These are phyloP conservation scores for Auanema sp. DNA, from an alignment of 2,888 invertebrate genomes.

Conservation along the genomic window DNA sequence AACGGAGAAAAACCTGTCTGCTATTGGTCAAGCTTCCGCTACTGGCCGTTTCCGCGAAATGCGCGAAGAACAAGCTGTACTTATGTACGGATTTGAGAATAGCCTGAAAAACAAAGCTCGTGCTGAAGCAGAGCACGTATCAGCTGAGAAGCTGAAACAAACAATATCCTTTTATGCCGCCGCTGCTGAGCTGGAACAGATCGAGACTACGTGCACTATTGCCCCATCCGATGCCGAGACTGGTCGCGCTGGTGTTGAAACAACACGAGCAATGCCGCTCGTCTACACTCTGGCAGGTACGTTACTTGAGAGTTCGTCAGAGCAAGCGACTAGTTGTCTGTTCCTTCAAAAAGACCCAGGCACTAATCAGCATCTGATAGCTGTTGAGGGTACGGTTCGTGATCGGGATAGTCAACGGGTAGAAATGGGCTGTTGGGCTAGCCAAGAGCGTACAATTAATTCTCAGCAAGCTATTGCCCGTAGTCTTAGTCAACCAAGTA, in stretches of 20 bases:
- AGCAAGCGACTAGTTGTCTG: conserved; percentile 41
- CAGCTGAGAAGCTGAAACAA: conserved; percentile 25
- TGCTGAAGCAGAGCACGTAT: conserved; percentile 24
- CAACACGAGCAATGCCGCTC: conserved; percentile 32
- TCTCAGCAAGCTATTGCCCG: conserved; percentile 11
- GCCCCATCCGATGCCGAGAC: too few relatives aligned
- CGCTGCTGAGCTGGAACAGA: conserved; percentile 35
- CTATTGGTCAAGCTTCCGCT: conserved; percentile 25
- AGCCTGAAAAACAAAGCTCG: conserved; percentile 19
- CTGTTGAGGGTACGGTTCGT: neutral
- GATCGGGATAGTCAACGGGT: neutral
- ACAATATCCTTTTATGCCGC: conserved; percentile 26
- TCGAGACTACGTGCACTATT: conserved; percentile 22
- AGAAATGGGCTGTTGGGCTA: conserved; percentile 11
- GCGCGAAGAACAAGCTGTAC: conserved; percentile 46
- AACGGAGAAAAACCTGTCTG: conserved; percentile 27
- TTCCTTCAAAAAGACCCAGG: conserved; percentile 39
- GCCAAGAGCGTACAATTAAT: conserved; percentile 9
- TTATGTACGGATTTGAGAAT: conserved; percentile 49
- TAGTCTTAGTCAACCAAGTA: conserved; percentile 15
- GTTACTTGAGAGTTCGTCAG: conserved; percentile 34
- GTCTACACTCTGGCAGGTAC: conserved; percentile 21
- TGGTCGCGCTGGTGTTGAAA: conserved; percentile 28
- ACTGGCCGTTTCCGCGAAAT: conserved; percentile 34
- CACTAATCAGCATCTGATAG: neutral